Base-by-base conservation (phyloP, 2,113 vertebrate species). In the Phaethon lepturus region DNA sequence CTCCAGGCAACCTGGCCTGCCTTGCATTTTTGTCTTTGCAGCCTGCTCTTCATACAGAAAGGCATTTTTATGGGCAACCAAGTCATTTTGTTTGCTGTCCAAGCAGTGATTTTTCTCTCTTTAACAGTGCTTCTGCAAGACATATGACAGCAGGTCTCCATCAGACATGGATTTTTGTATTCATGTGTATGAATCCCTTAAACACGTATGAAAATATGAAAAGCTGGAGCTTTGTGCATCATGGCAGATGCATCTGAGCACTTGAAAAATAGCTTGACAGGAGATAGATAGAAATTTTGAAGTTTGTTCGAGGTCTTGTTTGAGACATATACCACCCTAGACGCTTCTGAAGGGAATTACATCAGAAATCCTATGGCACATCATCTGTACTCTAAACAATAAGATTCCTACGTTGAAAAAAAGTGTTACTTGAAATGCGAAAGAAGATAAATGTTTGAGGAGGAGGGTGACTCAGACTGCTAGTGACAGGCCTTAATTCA, bases 401-500 rank as follows among this genome's bases (percentile, higher is more conserved):
- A 82, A 86, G 84, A 91, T 62, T 76, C 50, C 55, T 44, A 2
- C 63, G 47, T 73, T 86, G 87, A 71, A 76, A 91, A 95, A 52
- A 87, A 84, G 45, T 29, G 42, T 91, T 91, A 79, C 80, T 93
- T 96, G 84, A 91, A 96, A 86, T 76, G 84, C 4, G 4, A 95
- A 86, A 95, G 95, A 91, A 94, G 95, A 95, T 73, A 93, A 90
- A 86, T 80, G 68, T 97, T 97, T 97, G 95, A 96, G 97, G 96
- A 95, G 95, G 96, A 97, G 94, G 94, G 80, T 97, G 96, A 97
- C 87, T 98, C 97, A 97, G 93, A 89, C 91, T 97, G 91, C 97
- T 88, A 97, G 96, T 97, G 97, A 95, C 81, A 96, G 88, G 91
- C 96, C 87, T 92, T 96, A 96, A 97, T 97, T 98, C 97, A 97